Base-by-base conservation (phyloP, 2,113 vertebrate genomes). In the Mustela nigripes region DNA sequence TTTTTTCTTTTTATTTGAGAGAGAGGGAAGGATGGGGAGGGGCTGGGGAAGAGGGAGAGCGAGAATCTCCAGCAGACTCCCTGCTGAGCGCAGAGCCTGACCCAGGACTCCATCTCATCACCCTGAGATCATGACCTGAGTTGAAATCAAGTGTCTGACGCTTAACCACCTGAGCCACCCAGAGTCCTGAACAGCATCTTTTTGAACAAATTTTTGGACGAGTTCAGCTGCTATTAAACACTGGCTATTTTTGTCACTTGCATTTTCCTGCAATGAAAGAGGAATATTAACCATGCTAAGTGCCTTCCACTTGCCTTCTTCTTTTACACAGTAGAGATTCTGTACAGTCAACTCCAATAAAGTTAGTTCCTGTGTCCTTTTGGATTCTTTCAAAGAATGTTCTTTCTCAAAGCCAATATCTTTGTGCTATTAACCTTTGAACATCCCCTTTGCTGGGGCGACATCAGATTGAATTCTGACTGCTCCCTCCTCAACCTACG, bases 321-420 rank as follows among this genome's bases (percentile, higher is more conserved):
- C 48, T 83, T 79, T 82, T 58, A 24, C n/a, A 69, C 39, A 89
- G 62, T 5, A 69, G n/a, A 97, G 79, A 86, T 81, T 86, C 94
- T 67, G 67, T 58, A 90, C 82, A 84, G 97, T 91, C 97, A 94
- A 82, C 96, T 96, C 74, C 82, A 98, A 33, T 79, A 85, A 95
- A 88, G 76, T 45, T 84, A 83, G 45, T 83, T 94, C 67, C 76
- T 0, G 0, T 53, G 45, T 96, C 95, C 81, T 96, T 93, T 97
- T 71, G 78, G 84, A 94, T 94, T 97, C 94, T 88, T 89, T 96
- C 96, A 97, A 93, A 96, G 92, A 96, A 95, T 33, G 78, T 88
- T 80, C 90, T 89, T 96, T 96, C 93, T 89, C 97, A 96, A 95
- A 98, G 94, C 92, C 94, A 97, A 67, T 84, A 87, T 89, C 92